A percentile compares a stretch with the other conserved stretches of the same genome.
Conservation (phyloP, 2,113 vertebrate genomes). For the Harpagus bidentatus region DNA sequence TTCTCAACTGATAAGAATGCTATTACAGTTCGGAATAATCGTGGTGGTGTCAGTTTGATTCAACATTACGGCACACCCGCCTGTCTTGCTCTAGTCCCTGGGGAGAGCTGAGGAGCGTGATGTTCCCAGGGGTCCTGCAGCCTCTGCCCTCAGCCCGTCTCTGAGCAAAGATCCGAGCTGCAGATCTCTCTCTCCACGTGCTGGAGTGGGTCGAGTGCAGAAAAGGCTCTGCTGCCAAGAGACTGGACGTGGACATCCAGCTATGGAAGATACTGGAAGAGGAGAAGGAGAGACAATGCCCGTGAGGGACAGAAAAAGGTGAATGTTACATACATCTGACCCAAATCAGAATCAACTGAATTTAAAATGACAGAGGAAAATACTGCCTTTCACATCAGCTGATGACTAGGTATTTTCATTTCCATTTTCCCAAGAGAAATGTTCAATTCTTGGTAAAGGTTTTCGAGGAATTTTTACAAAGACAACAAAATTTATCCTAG, state of each 20-base stretch:
- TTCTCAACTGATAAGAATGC: neutral
- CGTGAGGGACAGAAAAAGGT: neutral
- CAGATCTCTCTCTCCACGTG: too few relatives aligned
- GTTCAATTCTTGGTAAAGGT: neutral
- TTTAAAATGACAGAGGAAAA: neutral
- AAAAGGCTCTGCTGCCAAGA: neutral
- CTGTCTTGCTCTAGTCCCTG: neutral
- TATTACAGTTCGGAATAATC: too few relatives aligned
- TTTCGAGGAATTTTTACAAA: neutral
- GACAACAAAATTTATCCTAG: neutral
- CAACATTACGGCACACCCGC: fast-evolving
- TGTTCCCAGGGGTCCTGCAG: neutral
- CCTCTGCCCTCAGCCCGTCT: neutral
- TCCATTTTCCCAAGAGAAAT: neutral
- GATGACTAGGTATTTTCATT: neutral
- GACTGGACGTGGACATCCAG: neutral
- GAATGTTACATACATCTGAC: neutral
- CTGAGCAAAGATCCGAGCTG: neutral
- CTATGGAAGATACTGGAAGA: too few relatives aligned
- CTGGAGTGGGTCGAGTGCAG: fast-evolving
- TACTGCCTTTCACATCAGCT: neutral
- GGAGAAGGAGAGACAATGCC: neutral
- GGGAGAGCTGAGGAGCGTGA: neutral
- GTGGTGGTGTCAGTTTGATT: too few relatives aligned
- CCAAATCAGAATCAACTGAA: neutral